Percentiles rank a stretch among this genome's conserved stretches.
These are phyloP conservation scores for Cyclura pinguis DNA, from an alignment of 2,797 vertebrate species.

Conservation along the genomic window DNA sequence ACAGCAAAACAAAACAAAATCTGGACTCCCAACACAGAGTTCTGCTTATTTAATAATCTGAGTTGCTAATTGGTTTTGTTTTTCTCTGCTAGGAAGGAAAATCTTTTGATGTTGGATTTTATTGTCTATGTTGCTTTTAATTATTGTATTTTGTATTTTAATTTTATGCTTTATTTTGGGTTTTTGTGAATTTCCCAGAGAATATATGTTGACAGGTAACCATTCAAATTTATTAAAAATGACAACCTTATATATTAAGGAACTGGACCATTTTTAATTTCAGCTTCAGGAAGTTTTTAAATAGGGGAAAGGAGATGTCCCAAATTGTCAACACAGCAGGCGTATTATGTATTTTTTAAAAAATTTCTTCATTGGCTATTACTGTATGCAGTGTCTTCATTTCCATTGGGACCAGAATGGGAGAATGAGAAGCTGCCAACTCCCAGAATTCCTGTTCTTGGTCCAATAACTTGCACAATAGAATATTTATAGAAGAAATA, in stretches of 20 bases:
- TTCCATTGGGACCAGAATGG: neutral
- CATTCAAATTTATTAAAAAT: neutral
- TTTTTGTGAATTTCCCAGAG: neutral
- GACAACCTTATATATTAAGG: neutral
- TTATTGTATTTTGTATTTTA: neutral
- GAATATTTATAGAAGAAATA: conserved; percentile 25
- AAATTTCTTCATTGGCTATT: neutral
- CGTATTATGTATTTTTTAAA: neutral
- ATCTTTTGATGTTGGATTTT: neutral
- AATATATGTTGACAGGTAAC: neutral
- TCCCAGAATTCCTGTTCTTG: neutral
- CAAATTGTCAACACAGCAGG: neutral
- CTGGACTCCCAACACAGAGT: neutral
- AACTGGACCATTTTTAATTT: neutral
- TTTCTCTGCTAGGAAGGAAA: neutral
- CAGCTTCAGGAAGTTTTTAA: neutral
- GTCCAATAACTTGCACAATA: neutral
- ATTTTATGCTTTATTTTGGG: neutral
- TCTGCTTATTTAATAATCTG: neutral
- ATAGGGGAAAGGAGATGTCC: neutral
- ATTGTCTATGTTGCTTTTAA: neutral
- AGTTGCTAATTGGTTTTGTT: neutral
- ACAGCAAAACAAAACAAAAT: neutral
- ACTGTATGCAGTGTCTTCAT: neutral
- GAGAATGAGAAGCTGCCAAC: neutral